Base-by-base conservation (phyloP, 2,113 vertebrate genomes). In the Xyrauchen texanus region DNA sequence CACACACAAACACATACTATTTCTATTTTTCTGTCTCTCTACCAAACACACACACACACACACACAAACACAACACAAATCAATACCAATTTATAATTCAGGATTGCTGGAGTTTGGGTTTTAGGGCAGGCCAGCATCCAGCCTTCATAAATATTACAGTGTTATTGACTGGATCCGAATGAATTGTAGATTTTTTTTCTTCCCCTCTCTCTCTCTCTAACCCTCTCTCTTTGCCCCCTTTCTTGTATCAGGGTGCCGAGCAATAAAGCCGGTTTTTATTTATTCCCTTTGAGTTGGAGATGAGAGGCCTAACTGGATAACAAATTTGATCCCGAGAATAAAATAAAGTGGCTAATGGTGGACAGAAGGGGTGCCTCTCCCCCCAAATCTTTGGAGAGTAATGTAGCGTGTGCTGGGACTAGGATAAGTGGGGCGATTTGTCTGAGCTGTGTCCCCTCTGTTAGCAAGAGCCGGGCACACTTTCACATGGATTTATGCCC, bases 81-180 rank as follows among this genome's bases (percentile, higher is more conserved):
- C 92, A 91, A 93, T 93, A 92, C 83, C 89, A 91, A 88, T 93
- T 90, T 93, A 93, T 93, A 93, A 93, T 93, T 93, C 92, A 93
- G 91, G 91, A 92, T 93, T 89, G 91, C 89, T 87, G 91, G 89
- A 92, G 91, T 93, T 92, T 91, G 90, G 91, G 90, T 92, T 92
- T 92, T 93, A 92, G 91, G 91, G 90, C 91, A 87, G 90, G 84
- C 92, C 86, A 86, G 88, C 92, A 91, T 92, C 89, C 92, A 92
- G 90, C 88, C 90, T 91, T 93, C 90, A 92, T 93, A 91, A 93
- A 93, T 93, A 92, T 93, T 93, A 91, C 89, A 93, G 89, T 90
- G 88, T 88, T 93, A 93, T 93, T 93, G 92, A 93, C 92, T 89
- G 87, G 89, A 90, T 91, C 89, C 90, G 89, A 91, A 92, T 92